Conservation (phyloP, 2,888 invertebrate genomes). For the Physocephala rufipes region DNA sequence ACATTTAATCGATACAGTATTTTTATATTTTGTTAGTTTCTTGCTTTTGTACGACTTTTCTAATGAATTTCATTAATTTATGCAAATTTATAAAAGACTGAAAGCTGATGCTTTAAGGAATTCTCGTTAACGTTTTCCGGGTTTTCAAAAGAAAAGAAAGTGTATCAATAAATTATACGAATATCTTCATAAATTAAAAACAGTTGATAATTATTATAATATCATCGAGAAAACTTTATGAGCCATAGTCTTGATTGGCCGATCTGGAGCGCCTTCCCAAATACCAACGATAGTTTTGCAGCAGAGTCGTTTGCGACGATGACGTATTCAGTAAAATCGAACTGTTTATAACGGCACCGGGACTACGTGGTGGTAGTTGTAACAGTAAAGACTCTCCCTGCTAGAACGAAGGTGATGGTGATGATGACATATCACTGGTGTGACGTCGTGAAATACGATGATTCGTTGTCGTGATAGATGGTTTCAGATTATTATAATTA, state of each 20-base stretch:
- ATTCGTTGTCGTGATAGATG: slow-evolving; percentile 46
- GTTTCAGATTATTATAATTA: slow-evolving; percentile 39
- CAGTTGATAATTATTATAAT: too few relatives aligned
- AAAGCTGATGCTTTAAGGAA: too few relatives aligned
- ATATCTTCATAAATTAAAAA: too few relatives aligned
- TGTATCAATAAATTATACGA: too few relatives aligned
- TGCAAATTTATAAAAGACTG: too few relatives aligned
- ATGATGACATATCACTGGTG: slow-evolving; percentile 52
- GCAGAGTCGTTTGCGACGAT: slow-evolving; percentile 35
- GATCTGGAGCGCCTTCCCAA: slow-evolving; percentile 64
- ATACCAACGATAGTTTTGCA: slow-evolving; percentile 58
- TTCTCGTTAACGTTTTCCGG: too few relatives aligned
- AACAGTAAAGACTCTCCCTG: slow-evolving; percentile 55
- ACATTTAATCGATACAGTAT: too few relatives aligned
- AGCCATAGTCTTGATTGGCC: slow-evolving; percentile 64
- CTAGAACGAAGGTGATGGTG: slow-evolving; percentile 63
- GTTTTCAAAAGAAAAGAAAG: too few relatives aligned
- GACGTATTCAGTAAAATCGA: slow-evolving; percentile 44
- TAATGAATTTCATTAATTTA: too few relatives aligned
- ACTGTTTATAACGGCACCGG: slow-evolving; percentile 55
- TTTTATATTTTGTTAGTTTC: too few relatives aligned
- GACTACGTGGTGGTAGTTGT: slow-evolving; percentile 60
- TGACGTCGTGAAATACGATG: slow-evolving; percentile 55
- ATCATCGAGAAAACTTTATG: slow-evolving; percentile 49
- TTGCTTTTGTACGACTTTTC: too few relatives aligned